Evolutionary conservation across 2,113 vertebrate genomes (phyloP), one percentile per base, ranked within the genome.

Genomic region (Arothron firmamentum): DNA sequence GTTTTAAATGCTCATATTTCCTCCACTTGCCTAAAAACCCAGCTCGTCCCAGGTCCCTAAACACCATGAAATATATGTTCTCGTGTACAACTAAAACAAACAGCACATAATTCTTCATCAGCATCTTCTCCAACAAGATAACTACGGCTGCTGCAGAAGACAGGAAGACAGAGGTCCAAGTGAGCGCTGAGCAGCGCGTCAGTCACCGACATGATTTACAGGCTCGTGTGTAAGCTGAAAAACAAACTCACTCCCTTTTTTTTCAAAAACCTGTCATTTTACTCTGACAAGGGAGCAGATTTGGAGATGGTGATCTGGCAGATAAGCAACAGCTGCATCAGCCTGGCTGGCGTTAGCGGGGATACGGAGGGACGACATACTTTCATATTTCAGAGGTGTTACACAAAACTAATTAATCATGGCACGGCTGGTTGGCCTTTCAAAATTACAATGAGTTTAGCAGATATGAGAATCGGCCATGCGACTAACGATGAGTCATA

Each of bases 51-150:
- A 45, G 85, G 85, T 86, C 86, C 88, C 83, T 56, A 76, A 75
- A 72, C 76, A 45, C 77, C 25, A 46, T 86, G 84, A 89, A 89
- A 87, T 89, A 87, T 89, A 88, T 88, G 84, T 85, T 85, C 86
- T 78, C 20, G 62, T 79, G 82, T 77, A 78, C 41, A 88, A 90
- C 79, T 78, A 87, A 90, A 90, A 88, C 89, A 90, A 91, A 91
- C 87, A 90, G 65, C 77, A 65, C 88, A 89, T 90, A 86, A 80
- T 80, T 90, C 88, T 88, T 85, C 71, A 87, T 90, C 82, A 79
- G 61, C 80, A 81, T 81, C 68, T 71, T 83, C 69, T 61, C 65
- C 68, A 77, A 77, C 80, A 77, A 52, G 66, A 28, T n/a, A 71
- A 63, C 68, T 64, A 65, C 78, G 76, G 59, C n/a, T 50, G 61